These are phyloP conservation scores for Alcedo quadribrachys DNA, from an alignment of 2,797 vertebrate species.

Conservation along the genomic window DNA sequence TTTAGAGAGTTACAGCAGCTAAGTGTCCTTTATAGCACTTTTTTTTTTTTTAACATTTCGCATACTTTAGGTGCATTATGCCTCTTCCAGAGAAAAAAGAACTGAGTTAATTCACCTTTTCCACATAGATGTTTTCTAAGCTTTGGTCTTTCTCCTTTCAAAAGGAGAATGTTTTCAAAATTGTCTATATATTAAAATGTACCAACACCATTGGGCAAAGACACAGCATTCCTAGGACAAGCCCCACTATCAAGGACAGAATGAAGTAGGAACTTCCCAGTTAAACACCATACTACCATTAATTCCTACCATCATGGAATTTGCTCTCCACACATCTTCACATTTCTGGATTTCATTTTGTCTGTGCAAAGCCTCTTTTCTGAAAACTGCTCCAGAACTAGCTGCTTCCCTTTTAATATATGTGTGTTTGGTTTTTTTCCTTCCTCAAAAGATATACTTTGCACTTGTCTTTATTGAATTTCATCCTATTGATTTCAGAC, in stretches of 20 bases:
- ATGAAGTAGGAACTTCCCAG: not conserved
- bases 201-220: not conserved
- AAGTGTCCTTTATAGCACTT: not conserved
- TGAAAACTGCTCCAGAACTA: not conserved
- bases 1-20: not conserved
- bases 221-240: not conserved
- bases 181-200: not conserved
- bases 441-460: conserved; percentile 6
- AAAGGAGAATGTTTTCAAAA: not conserved
- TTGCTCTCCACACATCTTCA: not conserved
- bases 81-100: not conserved
- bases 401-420: conserved; percentile 16
- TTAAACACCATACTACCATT: not conserved
- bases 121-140: not conserved
- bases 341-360: not conserved
- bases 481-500: conserved; percentile 1
- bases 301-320: not conserved
- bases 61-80: not conserved
- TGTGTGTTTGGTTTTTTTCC: not conserved
- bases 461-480: not conserved
- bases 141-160: not conserved
- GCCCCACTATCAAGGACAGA: not conserved
- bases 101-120: not conserved
- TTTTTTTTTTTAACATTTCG: not conserved
- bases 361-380: not conserved